Evolutionary conservation across 2,888 invertebrate genomes (phyloP).

Genomic region (Hipparchia sbordonii): DNA sequence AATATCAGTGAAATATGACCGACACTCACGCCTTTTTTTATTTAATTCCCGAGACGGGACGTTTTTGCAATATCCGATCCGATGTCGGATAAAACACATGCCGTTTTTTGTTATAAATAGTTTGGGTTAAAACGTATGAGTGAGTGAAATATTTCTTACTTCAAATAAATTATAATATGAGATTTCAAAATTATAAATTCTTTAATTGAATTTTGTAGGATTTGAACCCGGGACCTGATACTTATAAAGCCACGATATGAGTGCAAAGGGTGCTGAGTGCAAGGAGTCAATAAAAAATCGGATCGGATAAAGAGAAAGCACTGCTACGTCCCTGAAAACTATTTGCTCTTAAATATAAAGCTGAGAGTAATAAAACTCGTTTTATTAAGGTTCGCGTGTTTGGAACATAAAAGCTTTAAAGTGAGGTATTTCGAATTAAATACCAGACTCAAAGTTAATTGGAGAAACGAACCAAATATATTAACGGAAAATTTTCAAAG

Average conservation of each 20-base stretch:
- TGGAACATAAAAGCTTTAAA: not conserved
- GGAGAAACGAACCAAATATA: not conserved
- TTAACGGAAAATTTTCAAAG: conserved; percentile 22
- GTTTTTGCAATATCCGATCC: not conserved
- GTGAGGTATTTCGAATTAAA: conserved; percentile 6
- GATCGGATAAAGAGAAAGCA: not conserved
- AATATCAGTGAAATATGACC: conserved; percentile 19
- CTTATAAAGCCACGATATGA: too few species aligned
- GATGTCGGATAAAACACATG: too few species aligned
- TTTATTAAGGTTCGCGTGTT: conserved; percentile 5
- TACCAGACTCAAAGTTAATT: conserved; percentile 1
- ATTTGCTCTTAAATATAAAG: not conserved
- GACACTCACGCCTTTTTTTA: conserved; percentile 2
- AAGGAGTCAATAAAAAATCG: not conserved
- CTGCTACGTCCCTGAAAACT: not conserved
- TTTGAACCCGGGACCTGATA: too few species aligned
- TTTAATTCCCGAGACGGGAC: not conserved
- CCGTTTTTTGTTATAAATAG: too few species aligned
- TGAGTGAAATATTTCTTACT: too few species aligned
- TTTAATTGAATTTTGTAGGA: too few species aligned
- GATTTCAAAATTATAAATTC: too few species aligned
- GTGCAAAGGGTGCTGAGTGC: too few species aligned
- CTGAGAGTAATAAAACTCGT: not conserved
- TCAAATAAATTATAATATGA: too few species aligned
- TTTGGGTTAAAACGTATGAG: too few species aligned